Evolutionary conservation across 2,113 vertebrate genomes (phyloP).

Genomic region (Pampusana beccarii): DNA sequence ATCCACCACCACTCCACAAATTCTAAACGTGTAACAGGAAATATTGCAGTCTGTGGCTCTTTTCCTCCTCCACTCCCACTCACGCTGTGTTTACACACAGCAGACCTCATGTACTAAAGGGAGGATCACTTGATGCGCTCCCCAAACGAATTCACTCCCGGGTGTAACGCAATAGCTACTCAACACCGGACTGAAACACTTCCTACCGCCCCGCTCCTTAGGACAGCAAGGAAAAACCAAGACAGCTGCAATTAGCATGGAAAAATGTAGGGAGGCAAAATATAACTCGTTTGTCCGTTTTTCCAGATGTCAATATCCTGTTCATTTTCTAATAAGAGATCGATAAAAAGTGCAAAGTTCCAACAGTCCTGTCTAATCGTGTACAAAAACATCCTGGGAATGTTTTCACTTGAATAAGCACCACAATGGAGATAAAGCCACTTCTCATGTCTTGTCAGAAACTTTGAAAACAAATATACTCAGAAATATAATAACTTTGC

Average conservation of each 20-base stretch:
- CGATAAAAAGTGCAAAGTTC: neutral
- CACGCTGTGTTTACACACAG: neutral
- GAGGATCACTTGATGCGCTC: neutral
- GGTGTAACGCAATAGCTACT: neutral
- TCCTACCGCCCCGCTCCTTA: neutral
- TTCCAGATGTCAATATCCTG: neutral
- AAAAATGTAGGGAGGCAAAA: neutral
- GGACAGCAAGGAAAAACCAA: neutral
- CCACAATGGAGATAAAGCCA: neutral
- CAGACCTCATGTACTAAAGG: neutral
- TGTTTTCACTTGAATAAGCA: neutral
- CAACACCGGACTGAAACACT: neutral
- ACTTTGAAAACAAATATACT: neutral
- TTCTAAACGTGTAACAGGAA: neutral
- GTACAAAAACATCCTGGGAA: neutral
- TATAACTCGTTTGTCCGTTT: neutral
- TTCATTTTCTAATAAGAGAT: neutral
- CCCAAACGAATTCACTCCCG: neutral
- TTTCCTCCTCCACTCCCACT: neutral
- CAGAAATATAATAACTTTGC: neutral
- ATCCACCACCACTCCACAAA: neutral
- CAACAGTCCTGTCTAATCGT: neutral
- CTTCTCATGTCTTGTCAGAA: neutral
- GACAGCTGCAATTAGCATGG: neutral
- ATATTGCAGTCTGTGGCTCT: neutral